Percentiles rank a stretch among this genome's conserved stretches.
Evolutionary conservation across 2,797 vertebrate species (phyloP).

Genomic region (Pipistrellus pipistrellus): DNA sequence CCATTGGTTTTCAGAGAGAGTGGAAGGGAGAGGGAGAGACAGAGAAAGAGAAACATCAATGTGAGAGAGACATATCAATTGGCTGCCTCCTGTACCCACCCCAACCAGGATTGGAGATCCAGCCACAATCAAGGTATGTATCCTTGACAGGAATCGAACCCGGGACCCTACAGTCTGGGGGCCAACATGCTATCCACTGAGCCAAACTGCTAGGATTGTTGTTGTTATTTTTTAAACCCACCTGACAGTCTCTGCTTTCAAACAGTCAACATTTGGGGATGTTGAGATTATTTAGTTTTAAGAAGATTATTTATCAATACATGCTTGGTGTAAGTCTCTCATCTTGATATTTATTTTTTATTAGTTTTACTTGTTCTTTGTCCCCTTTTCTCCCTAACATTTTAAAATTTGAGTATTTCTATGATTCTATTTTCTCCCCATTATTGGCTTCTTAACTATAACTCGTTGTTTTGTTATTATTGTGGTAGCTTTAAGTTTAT

Average conservation of each 20-base stretch:
- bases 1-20: no score
- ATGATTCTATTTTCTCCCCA: neutral
- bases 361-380: neutral
- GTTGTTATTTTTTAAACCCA: neutral
- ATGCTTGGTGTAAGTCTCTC: neutral
- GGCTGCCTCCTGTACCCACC: no score
- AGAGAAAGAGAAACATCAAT: no score
- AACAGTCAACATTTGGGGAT: neutral
- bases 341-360: slow-evolving; percentile 6
- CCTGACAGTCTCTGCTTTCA: neutral
- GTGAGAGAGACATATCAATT: no score
- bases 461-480: neutral
- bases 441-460: neutral
- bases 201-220: no score
- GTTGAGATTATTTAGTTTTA: slow-evolving; percentile 30
- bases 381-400: neutral
- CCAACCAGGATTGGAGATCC: no score
- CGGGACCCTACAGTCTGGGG: no score
- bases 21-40: no score
- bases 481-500: neutral
- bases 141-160: no score
- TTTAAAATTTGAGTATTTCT: neutral
- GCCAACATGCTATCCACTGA: no score
- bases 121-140: no score
- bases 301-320: slow-evolving; percentile 14